Percentiles rank a stretch among this genome's conserved stretches.
phyloP scores from a whole-genome alignment of 1,140 invertebrate species.

The Bombus affinis region DNA sequence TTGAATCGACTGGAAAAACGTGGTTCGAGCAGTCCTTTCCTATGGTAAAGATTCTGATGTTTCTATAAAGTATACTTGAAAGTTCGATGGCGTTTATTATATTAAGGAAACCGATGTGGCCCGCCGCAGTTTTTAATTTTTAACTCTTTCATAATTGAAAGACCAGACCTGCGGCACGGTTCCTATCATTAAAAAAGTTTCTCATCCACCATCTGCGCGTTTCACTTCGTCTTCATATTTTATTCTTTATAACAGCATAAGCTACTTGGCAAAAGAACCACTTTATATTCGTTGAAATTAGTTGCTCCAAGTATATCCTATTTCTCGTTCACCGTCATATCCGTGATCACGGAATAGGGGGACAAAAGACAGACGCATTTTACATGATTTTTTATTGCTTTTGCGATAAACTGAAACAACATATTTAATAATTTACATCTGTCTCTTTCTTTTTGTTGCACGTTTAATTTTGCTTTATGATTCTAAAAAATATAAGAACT shows the following conservation, averaged over 20 bases:
- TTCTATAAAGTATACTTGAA: not conserved
- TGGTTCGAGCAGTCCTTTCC: too few relatives aligned
- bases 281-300: conserved; percentile 62
- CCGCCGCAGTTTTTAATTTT: conserved; percentile 56
- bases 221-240: conserved; percentile 62
- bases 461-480: not conserved
- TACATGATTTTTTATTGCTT: not conserved
- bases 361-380: not conserved
- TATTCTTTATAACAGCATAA: conserved; percentile 59
- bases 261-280: conserved; percentile 42
- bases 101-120: conserved; percentile 41
- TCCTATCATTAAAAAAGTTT: conserved; percentile 66
- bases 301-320: conserved; percentile 24
- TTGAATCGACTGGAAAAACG: not conserved
- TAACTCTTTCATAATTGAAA: conserved; percentile 62
- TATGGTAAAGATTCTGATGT: not conserved
- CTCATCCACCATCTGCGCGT: conserved; percentile 58
- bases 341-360: not conserved
- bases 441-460: not conserved
- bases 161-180: conserved; percentile 31
- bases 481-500: not conserved
- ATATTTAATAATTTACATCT: not conserved
- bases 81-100: conserved; percentile 36
- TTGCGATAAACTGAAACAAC: not conserved
- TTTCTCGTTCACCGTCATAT: not conserved